phyloP scores from a whole-genome alignment of 2,113 vertebrate species.

The Silurus asotus region DNA sequence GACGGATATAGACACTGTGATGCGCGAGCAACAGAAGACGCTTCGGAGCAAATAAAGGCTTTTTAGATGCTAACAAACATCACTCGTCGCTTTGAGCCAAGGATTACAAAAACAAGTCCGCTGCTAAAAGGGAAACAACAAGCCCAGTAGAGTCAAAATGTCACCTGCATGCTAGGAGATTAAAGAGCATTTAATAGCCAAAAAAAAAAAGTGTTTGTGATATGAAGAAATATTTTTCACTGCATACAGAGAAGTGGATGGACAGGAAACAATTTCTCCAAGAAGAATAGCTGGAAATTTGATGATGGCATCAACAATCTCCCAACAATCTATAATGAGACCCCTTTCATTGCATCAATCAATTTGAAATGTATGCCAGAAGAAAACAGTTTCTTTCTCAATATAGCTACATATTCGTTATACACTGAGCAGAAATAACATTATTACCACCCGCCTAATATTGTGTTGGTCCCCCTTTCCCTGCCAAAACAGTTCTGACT shows the following conservation, averaged over 20 bases:
- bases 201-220: neutral
- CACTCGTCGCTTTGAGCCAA: neutral
- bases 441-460: no score
- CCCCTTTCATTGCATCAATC: neutral
- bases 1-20: constrained; percentile 8
- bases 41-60: constrained; percentile 11
- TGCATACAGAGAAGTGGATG: neutral
- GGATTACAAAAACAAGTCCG: constrained; percentile 25
- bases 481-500: no score
- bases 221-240: neutral
- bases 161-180: neutral
- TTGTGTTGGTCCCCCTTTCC: no score
- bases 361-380: neutral
- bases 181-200: constrained; percentile 3
- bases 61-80: constrained; percentile 28
- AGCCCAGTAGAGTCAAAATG: neutral
- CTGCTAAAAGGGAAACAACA: neutral
- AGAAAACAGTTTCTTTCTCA: neutral
- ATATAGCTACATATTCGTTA: no score
- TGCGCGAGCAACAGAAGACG: constrained; percentile 10
- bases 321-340: neutral
- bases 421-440: no score
- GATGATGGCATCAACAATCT: neutral
- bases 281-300: neutral
- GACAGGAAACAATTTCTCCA: neutral